Conservation (phyloP, 2,797 vertebrate species). For the Gila robusta region DNA sequence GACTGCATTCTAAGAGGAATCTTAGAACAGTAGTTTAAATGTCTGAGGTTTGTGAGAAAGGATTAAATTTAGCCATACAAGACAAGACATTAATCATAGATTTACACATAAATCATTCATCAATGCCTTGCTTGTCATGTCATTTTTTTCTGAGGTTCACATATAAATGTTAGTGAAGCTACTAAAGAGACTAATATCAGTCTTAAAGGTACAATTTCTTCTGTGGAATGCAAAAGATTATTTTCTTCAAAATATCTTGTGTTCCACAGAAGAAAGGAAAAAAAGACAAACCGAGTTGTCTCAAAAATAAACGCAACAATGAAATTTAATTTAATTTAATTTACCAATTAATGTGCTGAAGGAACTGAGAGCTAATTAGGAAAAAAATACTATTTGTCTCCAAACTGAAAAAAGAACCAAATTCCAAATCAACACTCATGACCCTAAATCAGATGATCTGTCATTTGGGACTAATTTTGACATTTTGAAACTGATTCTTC, state of each 20-base stretch:
- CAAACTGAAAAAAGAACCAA: too few species aligned
- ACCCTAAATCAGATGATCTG: too few species aligned
- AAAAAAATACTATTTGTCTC: too few species aligned
- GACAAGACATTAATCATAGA: constrained; percentile 25
- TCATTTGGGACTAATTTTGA: too few species aligned
- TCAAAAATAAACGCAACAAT: not conserved
- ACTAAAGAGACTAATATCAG: not conserved
- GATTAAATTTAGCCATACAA: constrained; percentile 14
- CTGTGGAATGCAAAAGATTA: not conserved
- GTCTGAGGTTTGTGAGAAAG: constrained; percentile 11
- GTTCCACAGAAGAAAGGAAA: not conserved
- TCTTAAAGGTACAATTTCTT: not conserved
- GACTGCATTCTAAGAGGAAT: constrained; percentile 22
- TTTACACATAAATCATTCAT: constrained; percentile 25
- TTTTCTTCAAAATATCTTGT: not conserved
- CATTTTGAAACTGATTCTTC: too few species aligned
- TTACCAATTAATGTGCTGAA: not conserved
- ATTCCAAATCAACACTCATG: too few species aligned
- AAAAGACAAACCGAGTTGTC: not conserved
- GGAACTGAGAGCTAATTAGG: too few species aligned
- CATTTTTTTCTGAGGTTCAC: not conserved
- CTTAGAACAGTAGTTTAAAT: constrained; percentile 28
- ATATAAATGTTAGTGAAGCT: not conserved
- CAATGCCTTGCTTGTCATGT: not conserved
- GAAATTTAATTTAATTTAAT: not conserved